Evolutionary conservation across 2,888 invertebrate genomes (phyloP), one percentile per base, ranked within the genome.

Genomic region (Eurytoma californica): DNA sequence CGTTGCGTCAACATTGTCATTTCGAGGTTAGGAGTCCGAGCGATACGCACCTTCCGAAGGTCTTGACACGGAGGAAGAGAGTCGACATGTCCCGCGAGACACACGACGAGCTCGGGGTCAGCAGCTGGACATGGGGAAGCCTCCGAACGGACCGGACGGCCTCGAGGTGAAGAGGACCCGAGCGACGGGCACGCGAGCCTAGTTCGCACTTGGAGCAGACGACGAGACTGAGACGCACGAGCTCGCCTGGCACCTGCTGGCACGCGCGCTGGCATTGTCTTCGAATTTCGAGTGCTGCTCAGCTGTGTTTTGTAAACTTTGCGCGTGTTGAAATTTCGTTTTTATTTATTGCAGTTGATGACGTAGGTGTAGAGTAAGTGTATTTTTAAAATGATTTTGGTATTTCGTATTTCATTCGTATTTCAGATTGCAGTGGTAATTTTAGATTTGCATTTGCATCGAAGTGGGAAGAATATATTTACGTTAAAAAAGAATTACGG

Each of bases 31-130:
- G 39, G 51, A n/a, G 24, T 0, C 13, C n/a, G 39, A 72, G 16
- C 24, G 47, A 49, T 69, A 77, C 57, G 53, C 5, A 82, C 82
- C 82, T 82, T 74, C 60, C 61, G n/a, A 74, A 13, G 20, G 74
- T 53, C 70, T 74, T 77, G 14, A 66, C 14, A 13, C 77, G 77
- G 3, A 72, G 30, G 3, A 77, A 72, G 13, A 80, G 39, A 12
- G 60, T 24, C n/a, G 73, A 81, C 81, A 81, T 76, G 24, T 2
- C 28, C 18, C 13, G 20, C 24, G n/a, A 16, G 18, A 18, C 18
- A 47, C 12, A 3, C 12, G 39, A 39, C 39, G 39, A 9, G 39
- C 7, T 9, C 39, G 39, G 9, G 7, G 9, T 39, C 39, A 39
- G 39, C 39, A 39, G 9, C 1, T 39, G 39, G 7, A 39, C 39